These are phyloP conservation scores for Squalus acanthias DNA, from an alignment of 2,797 vertebrate genomes.

Conservation along the genomic window DNA sequence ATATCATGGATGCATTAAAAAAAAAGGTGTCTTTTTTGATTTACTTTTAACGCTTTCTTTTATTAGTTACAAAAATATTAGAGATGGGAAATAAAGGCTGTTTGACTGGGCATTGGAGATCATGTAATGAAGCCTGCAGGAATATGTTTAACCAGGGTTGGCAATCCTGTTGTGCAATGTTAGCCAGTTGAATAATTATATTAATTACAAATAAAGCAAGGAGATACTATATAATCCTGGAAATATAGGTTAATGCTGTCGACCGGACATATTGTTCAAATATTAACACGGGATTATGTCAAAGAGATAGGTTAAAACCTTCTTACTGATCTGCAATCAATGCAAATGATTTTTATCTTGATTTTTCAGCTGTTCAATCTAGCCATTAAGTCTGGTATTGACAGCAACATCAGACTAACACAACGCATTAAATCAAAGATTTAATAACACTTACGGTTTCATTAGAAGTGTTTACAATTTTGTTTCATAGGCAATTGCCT, in stretches of 20 bases:
- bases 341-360: constrained; percentile 28
- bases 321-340: constrained; percentile 3
- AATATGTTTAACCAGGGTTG: not conserved
- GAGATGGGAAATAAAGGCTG: not conserved
- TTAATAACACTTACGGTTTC: not conserved
- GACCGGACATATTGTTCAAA: not conserved
- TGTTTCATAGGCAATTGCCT: not conserved
- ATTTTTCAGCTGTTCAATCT: not conserved
- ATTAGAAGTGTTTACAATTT: constrained; percentile 15
- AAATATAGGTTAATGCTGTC: constrained; percentile 22
- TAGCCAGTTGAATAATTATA: not conserved
- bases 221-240: not conserved
- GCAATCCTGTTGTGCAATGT: not conserved
- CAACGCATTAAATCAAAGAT: not conserved
- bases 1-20: not conserved
- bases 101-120: not conserved
- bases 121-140: not conserved
- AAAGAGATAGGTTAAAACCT: not conserved
- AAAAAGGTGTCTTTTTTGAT: not conserved
- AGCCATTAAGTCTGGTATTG: not conserved
- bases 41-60: not conserved
- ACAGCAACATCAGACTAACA: not conserved
- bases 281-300: not conserved
- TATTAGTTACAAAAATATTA: not conserved
- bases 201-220: not conserved